A percentile compares a stretch with the other conserved stretches of the same genome.
phyloP scores from a whole-genome alignment of 2,113 vertebrate species.

The Sinocyclocheilus rhinocerous region DNA sequence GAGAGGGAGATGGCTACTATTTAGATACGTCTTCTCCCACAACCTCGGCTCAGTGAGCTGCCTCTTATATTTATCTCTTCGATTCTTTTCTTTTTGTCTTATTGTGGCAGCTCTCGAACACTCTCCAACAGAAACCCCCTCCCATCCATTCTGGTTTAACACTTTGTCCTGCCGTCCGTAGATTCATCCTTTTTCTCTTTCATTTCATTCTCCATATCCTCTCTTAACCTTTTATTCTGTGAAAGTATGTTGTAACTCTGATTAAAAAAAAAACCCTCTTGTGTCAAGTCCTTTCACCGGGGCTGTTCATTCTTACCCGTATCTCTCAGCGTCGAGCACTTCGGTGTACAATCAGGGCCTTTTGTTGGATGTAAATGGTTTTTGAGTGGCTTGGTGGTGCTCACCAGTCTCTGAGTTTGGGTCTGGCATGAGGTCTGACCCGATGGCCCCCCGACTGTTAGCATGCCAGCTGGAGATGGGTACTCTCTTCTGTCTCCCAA shows the following conservation, averaged over 20 bases:
- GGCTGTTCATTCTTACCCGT: constrained; percentile 10
- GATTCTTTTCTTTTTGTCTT: not conserved
- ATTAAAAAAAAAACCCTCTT: constrained; percentile 20
- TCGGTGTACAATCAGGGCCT: not conserved
- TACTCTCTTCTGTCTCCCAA: constrained; percentile 10
- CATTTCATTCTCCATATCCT: not conserved
- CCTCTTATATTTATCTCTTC: constrained; percentile 25
- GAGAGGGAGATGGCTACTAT: not conserved
- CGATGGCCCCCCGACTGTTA: constrained; percentile 24
- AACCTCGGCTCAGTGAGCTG: constrained; percentile 33
- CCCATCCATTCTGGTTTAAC: not conserved
- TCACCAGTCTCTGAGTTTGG: constrained; percentile 2
- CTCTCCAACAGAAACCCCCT: not conserved
- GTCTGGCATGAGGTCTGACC: constrained; percentile 37
- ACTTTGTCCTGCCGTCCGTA: not conserved
- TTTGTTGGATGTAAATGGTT: constrained; percentile 30
- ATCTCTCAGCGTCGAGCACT: constrained; percentile 15
- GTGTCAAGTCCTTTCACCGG: constrained; percentile 16
- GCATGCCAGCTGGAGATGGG: constrained; percentile 36
- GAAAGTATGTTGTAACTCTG: constrained; percentile 21
- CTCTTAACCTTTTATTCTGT: constrained; percentile 12
- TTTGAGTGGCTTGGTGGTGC: constrained; percentile 26
- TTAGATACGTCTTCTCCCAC: constrained; percentile 20
- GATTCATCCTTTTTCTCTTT: not conserved
- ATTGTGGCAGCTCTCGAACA: not conserved